phyloP scores from a whole-genome alignment of 92 coral and sea anemone genomes.

The Palythoa caribaeorum region DNA sequence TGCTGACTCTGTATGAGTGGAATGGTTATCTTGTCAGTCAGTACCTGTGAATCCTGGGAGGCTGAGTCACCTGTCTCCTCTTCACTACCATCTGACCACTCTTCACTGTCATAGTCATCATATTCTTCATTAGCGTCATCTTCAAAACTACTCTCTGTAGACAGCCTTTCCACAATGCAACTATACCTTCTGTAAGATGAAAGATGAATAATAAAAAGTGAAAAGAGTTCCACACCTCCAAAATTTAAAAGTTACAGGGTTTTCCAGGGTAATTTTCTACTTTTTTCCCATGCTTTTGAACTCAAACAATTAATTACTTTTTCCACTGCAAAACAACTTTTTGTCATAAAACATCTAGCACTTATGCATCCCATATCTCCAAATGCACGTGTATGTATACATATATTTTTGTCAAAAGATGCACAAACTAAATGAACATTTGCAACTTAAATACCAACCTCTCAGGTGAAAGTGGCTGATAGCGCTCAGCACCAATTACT shows the following conservation, averaged over 20 bases:
- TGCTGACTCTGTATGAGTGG: no score
- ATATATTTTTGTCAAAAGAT: no score
- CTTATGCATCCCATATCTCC: no score
- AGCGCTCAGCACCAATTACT: slow-evolving; percentile 29
- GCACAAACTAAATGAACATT: no score
- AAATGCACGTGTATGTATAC: neutral
- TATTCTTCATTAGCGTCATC: slow-evolving; percentile 59
- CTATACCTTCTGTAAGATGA: slow-evolving; percentile 15
- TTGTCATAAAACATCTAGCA: no score
- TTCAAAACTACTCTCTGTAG: slow-evolving; percentile 50
- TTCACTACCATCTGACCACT: slow-evolving; percentile 87
- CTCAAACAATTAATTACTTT: no score
- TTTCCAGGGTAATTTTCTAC: no score
- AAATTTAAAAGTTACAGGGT: neutral
- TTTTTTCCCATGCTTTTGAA: no score
- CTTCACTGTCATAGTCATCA: slow-evolving; percentile 87
- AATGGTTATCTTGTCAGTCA: neutral
- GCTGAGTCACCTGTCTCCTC: slow-evolving; percentile 58
- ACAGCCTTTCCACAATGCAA: slow-evolving; percentile 30
- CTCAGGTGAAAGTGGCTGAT: slow-evolving; percentile 10
- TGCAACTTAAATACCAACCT: slow-evolving; percentile 19
- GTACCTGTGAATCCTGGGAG: slow-evolving; percentile 50
- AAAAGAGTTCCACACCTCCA: no score
- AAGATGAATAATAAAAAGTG: neutral
- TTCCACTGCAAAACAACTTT: no score